Conservation (phyloP, 2,888 invertebrate species). For the Stomorhina lunata region DNA sequence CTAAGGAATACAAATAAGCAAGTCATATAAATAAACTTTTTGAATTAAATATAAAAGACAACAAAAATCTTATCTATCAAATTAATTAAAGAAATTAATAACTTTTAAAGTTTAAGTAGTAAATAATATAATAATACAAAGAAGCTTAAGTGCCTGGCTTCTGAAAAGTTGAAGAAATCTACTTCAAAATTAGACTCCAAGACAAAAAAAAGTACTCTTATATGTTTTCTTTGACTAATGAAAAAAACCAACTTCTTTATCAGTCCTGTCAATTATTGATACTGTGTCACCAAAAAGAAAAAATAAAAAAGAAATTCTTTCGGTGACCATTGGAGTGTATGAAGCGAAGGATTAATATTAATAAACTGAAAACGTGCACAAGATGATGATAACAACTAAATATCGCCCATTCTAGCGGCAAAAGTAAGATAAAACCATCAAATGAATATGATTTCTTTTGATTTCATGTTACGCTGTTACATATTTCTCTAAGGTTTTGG, state of each 20-base stretch:
- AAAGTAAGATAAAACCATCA: constrained; percentile 62
- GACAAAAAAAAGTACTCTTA: neutral
- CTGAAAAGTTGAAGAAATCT: neutral
- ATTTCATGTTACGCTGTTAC: too few species aligned
- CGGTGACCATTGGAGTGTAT: constrained; percentile 63
- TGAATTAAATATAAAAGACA: too few species aligned
- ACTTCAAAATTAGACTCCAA: too few species aligned
- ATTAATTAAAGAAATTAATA: too few species aligned
- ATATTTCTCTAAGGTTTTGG: constrained; percentile 10
- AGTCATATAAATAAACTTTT: too few species aligned
- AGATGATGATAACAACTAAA: constrained; percentile 31
- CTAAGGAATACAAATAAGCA: too few species aligned
- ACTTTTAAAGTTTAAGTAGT: too few species aligned
- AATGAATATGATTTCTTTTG: constrained; percentile 51
- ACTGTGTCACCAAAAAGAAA: constrained; percentile 34
- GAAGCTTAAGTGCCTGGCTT: neutral
- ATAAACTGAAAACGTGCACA: constrained; percentile 58
- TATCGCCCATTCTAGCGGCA: constrained; percentile 59
- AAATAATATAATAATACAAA: neutral
- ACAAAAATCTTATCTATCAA: too few species aligned
- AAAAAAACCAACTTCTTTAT: neutral
- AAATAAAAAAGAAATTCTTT: too few species aligned
- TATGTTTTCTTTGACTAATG: neutral
- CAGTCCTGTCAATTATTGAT: constrained; percentile 29
- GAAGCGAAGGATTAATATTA: constrained; percentile 67